Conservation (phyloP, 2,113 vertebrate genomes). For the Catharus fuscescens region DNA sequence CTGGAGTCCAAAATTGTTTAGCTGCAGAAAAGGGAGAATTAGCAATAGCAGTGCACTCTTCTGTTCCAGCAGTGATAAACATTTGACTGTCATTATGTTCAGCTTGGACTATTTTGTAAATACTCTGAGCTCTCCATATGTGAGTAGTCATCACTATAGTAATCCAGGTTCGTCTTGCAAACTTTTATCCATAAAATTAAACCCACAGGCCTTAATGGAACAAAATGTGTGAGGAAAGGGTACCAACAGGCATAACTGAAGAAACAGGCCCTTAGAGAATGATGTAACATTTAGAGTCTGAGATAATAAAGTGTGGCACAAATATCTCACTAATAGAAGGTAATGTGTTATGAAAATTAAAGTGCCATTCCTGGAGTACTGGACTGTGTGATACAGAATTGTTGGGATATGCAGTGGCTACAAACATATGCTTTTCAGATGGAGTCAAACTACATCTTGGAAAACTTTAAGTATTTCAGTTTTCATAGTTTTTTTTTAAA, state of each 20-base stretch:
- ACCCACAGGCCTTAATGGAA: not conserved
- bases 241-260: not conserved
- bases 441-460: not conserved
- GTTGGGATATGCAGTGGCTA: not conserved
- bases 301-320: not conserved
- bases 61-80: conserved; percentile 17
- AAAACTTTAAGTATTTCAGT: not conserved
- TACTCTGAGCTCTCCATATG: not conserved
- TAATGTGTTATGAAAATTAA: not conserved
- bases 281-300: not conserved
- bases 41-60: not conserved
- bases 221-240: not conserved
- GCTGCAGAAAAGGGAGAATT: not conserved
- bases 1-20: conserved; percentile 7
- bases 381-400: not conserved
- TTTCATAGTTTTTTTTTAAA: not conserved
- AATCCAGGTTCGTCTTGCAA: not conserved
- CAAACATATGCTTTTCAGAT: not conserved
- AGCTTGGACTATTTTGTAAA: conserved; percentile 21
- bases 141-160: not conserved
- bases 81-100: conserved; percentile 31
- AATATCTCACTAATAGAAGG: not conserved
- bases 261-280: not conserved
- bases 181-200: conserved; percentile 11
- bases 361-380: not conserved